Percentiles rank a stretch among this genome's conserved stretches.
These are phyloP conservation scores for Scaptomyza caliginosa DNA, from an alignment of 2,888 invertebrate species.

Conservation along the genomic window DNA sequence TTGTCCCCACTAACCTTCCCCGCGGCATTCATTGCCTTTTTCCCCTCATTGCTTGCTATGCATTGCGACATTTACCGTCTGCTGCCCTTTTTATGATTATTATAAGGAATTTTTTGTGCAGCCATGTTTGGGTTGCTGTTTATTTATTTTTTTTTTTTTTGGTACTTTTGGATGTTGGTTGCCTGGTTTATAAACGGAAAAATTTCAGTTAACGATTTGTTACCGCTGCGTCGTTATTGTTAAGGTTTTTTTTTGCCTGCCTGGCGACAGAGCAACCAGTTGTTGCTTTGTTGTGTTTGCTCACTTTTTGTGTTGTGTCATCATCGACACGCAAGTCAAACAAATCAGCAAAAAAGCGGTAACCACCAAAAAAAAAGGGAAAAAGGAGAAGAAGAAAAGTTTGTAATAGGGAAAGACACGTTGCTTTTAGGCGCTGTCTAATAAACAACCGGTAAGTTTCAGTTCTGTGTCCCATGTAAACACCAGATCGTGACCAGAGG, in stretches of 20 bases:
- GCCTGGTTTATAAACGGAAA: slow-evolving; percentile 29
- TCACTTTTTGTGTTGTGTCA: slow-evolving; percentile 72
- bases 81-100: slow-evolving; percentile 69
- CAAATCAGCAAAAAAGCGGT: slow-evolving; percentile 75
- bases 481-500: slow-evolving; percentile 71
- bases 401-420: slow-evolving; percentile 46
- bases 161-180: slow-evolving; percentile 1
- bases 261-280: background rate
- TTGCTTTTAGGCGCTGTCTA: slow-evolving; percentile 38
- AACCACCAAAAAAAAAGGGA: background rate
- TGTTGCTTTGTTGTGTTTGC: slow-evolving; percentile 19
- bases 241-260: slow-evolving; percentile 1
- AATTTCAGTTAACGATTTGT: slow-evolving; percentile 58
- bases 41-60: slow-evolving; percentile 28
- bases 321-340: slow-evolving; percentile 81
- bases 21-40: background rate
- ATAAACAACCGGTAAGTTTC: slow-evolving; percentile 41
- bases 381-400: background rate
- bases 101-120: slow-evolving; percentile 44
- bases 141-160: background rate
- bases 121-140: slow-evolving; percentile 9
- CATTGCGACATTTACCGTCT: slow-evolving; percentile 42
- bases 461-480: slow-evolving; percentile 56
- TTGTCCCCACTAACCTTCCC: background rate
- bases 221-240: slow-evolving; percentile 22